Evolutionary conservation across 2,797 vertebrate genomes (phyloP).

Genomic region (Etheostoma nigrum): DNA sequence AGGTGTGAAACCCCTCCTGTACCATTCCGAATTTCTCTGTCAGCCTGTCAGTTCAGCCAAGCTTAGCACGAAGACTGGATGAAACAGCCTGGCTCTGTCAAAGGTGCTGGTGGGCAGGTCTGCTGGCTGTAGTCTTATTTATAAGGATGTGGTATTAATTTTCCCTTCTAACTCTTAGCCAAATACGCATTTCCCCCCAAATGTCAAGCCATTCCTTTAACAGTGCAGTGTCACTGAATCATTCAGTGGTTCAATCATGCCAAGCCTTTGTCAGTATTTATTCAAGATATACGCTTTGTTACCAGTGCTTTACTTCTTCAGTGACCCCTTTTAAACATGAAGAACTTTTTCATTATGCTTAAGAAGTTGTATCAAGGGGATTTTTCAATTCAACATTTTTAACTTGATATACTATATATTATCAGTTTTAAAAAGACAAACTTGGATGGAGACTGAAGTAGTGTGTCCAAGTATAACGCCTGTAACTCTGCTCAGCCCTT

Average conservation of each 20-base stretch:
- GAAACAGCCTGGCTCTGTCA: background rate
- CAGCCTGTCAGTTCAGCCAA: background rate
- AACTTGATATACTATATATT: background rate
- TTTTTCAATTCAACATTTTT: slow-evolving; percentile 14
- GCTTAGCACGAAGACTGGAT: background rate
- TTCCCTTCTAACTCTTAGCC: too few relatives aligned
- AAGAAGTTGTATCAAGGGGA: background rate
- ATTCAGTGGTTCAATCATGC: slow-evolving; percentile 1
- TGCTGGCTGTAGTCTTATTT: background rate
- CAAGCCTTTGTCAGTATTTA: slow-evolving; percentile 22
- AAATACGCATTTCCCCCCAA: background rate
- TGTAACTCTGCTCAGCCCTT: slow-evolving; percentile 22
- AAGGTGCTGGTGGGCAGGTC: background rate
- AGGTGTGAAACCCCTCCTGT: too few relatives aligned
- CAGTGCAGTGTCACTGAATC: background rate
- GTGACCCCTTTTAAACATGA: background rate
- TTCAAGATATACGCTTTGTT: background rate
- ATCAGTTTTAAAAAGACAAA: slow-evolving; percentile 20
- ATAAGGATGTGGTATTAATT: background rate
- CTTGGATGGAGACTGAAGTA: slow-evolving; percentile 6
- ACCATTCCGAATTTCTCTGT: too few relatives aligned
- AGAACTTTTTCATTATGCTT: background rate
- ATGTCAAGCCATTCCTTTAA: background rate
- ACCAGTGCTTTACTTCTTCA: background rate
- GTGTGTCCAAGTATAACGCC: background rate